Conservation (phyloP, 2,113 vertebrate species). For the Syngnathus floridae region DNA sequence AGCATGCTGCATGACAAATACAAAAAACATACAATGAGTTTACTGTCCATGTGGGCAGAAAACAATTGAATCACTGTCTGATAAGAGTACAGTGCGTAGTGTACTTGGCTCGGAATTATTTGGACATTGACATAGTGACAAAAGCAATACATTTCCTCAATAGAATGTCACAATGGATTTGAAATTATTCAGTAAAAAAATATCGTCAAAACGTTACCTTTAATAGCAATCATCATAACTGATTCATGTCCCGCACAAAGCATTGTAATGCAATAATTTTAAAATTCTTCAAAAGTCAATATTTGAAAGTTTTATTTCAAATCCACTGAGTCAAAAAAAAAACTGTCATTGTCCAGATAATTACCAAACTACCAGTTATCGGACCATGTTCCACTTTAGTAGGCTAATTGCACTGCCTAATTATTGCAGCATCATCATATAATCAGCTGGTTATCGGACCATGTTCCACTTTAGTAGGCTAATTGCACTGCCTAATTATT, state of each 20-base stretch:
- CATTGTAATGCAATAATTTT: no score
- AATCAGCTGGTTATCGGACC: constrained; percentile 6
- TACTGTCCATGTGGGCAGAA: constrained; percentile 25
- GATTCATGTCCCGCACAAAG: no score
- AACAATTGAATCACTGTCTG: constrained; percentile 14
- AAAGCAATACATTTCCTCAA: not conserved
- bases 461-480: constrained; percentile 4
- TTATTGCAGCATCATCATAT: constrained; percentile 2
- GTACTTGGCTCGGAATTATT: constrained; percentile 7
- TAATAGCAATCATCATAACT: not conserved
- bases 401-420: not conserved
- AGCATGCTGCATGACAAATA: constrained; percentile 49
- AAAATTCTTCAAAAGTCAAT: not conserved
- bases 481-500: not conserved
- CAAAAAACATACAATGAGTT: constrained; percentile 31
- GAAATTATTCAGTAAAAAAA: not conserved
- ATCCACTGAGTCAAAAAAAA: no score
- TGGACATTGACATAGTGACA: no score
- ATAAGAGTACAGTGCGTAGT: constrained; percentile 28
- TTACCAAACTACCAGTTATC: not conserved
- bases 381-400: constrained; percentile 7
- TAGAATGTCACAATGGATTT: not conserved
- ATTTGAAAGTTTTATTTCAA: not conserved
- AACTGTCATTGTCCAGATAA: not conserved
- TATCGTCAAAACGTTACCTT: not conserved